Evolutionary conservation across 2,888 invertebrate species (phyloP).

Genomic region (Alloscopus bannaensis): DNA sequence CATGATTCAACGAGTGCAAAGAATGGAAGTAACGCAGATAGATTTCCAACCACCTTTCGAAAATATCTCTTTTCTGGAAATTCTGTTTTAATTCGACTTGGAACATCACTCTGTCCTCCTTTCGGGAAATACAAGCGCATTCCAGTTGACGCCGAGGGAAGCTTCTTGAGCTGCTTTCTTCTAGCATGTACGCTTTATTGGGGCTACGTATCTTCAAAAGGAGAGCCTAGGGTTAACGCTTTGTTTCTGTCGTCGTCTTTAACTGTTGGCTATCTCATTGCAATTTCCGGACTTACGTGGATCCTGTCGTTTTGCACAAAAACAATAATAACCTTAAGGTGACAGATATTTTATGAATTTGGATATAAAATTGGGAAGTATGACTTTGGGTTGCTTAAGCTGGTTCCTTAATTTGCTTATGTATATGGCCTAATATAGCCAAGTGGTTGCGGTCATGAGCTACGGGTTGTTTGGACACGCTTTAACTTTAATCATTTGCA

Average conservation of each 20-base stretch:
- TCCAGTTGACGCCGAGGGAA: slow-evolving; percentile 70
- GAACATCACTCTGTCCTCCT: slow-evolving; percentile 72
- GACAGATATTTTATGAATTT: slow-evolving; percentile 10
- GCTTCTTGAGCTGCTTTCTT: slow-evolving; percentile 69
- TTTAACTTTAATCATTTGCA: slow-evolving; percentile 76
- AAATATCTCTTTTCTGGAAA: slow-evolving; percentile 71
- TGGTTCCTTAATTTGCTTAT: slow-evolving; percentile 8
- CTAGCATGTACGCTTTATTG: slow-evolving; percentile 69
- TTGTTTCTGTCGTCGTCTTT: slow-evolving; percentile 61
- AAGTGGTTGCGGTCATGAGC: slow-evolving; percentile 76
- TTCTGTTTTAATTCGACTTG: slow-evolving; percentile 67
- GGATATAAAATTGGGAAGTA: not conserved
- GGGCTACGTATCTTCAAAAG: slow-evolving; percentile 66
- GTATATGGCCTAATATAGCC: slow-evolving; percentile 66
- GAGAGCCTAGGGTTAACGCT: slow-evolving; percentile 53
- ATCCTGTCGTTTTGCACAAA: slow-evolving; percentile 69
- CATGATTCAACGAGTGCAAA: not conserved
- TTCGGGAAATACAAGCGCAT: slow-evolving; percentile 69
- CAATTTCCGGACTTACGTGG: slow-evolving; percentile 62
- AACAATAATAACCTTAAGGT: slow-evolving; percentile 70
- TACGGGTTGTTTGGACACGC: slow-evolving; percentile 77
- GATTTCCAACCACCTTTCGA: slow-evolving; percentile 67
- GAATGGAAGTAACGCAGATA: not conserved
- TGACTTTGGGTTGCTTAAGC: slow-evolving; percentile 9
- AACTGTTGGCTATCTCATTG: slow-evolving; percentile 67